Percentiles rank a stretch among this genome's conserved stretches.
Evolutionary conservation across 2,888 invertebrate genomes (phyloP).

Genomic region (Dorcus parallelipipedus): DNA sequence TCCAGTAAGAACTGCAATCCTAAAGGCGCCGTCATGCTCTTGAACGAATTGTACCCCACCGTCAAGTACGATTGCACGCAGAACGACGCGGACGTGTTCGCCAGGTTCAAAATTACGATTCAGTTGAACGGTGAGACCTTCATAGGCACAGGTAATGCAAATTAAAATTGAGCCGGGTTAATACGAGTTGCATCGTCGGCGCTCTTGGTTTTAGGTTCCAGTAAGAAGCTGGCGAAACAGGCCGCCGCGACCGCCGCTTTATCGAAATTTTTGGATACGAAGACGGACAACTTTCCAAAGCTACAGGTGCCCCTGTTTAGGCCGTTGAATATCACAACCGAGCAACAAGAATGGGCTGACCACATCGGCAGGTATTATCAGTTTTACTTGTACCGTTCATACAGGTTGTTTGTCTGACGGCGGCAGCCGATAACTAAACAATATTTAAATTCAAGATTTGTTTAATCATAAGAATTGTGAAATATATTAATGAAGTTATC

Average conservation of each 20-base stretch:
- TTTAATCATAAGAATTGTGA: too few species aligned
- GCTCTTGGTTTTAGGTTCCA: conserved; percentile 61
- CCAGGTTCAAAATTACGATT: conserved; percentile 76
- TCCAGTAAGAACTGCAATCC: conserved; percentile 27
- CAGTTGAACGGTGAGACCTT: conserved; percentile 70
- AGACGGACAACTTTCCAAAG: conserved; percentile 14
- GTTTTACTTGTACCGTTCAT: too few species aligned
- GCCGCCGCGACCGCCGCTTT: conserved; percentile 84
- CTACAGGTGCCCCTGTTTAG: conserved; percentile 22
- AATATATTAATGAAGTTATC: too few species aligned
- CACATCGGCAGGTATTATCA: conserved; percentile 60
- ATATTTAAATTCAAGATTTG: not conserved
- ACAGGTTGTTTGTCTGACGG: too few species aligned
- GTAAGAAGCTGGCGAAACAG: conserved; percentile 88
- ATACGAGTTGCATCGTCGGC: not conserved
- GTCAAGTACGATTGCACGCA: conserved; percentile 65
- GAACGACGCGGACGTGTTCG: conserved; percentile 55
- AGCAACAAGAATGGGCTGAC: conserved; percentile 73
- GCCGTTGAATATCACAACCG: conserved; percentile 29
- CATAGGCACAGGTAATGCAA: conserved; percentile 70
- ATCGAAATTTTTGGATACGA: conserved; percentile 53
- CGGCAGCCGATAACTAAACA: not conserved
- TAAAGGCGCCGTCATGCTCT: conserved; percentile 80
- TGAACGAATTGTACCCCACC: conserved; percentile 83
- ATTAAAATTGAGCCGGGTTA: not conserved